A percentile compares a stretch with the other conserved stretches of the same genome.
Conservation (phyloP, 2,888 invertebrate genomes). For the Nephrotoma guestfalica region DNA sequence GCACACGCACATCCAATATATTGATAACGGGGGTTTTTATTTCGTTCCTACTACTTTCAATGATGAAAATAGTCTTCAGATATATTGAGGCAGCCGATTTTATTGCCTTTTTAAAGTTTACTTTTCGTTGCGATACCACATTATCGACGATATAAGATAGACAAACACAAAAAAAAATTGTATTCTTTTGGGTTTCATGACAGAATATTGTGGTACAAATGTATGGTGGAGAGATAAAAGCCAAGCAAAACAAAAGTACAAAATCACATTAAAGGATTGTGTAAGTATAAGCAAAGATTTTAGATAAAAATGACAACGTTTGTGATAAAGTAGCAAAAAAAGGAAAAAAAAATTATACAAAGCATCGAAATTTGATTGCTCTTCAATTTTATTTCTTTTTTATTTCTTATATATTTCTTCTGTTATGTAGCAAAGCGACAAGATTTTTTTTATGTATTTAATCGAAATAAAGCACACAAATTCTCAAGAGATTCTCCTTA, state of each 20-base stretch:
- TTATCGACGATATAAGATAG: neutral
- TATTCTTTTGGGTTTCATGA: neutral
- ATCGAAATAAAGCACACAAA: neutral
- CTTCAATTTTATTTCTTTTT: neutral
- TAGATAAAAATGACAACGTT: neutral
- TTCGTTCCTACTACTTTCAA: neutral
- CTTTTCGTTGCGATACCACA: neutral
- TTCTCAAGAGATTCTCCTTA: neutral
- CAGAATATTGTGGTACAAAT: neutral
- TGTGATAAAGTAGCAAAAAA: neutral
- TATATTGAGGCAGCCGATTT: neutral
- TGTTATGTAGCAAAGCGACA: neutral
- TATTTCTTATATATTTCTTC: neutral
- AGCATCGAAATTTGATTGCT: neutral
- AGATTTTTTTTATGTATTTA: neutral
- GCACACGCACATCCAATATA: neutral
- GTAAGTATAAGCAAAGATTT: neutral
- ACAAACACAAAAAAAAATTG: neutral
- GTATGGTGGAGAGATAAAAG: neutral
- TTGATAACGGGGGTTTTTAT: neutral
- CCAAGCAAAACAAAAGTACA: neutral
- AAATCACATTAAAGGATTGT: neutral
- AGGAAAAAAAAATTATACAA: neutral
- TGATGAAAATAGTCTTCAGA: neutral
- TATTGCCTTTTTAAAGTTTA: neutral